These are phyloP conservation scores for Therioaphis trifolii DNA, from an alignment of 2,888 invertebrate species.

Conservation along the genomic window DNA sequence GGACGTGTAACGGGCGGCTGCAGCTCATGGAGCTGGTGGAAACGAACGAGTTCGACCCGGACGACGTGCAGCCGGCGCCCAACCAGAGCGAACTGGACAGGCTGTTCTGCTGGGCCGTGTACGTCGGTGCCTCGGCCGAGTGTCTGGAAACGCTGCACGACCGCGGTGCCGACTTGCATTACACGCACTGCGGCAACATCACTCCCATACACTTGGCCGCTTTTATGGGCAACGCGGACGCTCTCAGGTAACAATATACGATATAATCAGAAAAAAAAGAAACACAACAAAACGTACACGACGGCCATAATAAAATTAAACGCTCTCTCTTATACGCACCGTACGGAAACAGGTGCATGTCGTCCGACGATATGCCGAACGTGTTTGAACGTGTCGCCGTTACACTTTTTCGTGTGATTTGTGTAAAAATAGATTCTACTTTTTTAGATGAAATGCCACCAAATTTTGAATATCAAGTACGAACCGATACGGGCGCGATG, in stretches of 20 bases:
- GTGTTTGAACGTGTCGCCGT: too few relatives aligned
- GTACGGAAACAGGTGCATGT: too few relatives aligned
- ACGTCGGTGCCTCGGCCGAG: slow-evolving; percentile 76
- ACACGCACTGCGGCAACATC: slow-evolving; percentile 78
- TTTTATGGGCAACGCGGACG: slow-evolving; percentile 81
- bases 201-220: slow-evolving; percentile 81
- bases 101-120: slow-evolving; percentile 80
- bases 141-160: slow-evolving; percentile 75
- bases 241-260: slow-evolving; percentile 71
- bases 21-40: slow-evolving; percentile 81
- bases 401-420: too few relatives aligned
- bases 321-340: too few relatives aligned
- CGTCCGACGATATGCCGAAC: too few relatives aligned
- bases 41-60: slow-evolving; percentile 69
- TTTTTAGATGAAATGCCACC: too few relatives aligned
- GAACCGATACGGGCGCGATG: too few relatives aligned
- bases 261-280: too few relatives aligned
- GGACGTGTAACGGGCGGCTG: slow-evolving; percentile 76
- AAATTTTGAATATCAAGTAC: too few relatives aligned
- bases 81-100: slow-evolving; percentile 71
- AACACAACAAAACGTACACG: too few relatives aligned
- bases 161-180: slow-evolving; percentile 78
- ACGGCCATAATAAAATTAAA: too few relatives aligned
- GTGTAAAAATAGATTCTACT: too few relatives aligned
- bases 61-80: slow-evolving; percentile 70